Conservation (phyloP, 1,140 invertebrate species). For the Drosophila kurseongensis region DNA sequence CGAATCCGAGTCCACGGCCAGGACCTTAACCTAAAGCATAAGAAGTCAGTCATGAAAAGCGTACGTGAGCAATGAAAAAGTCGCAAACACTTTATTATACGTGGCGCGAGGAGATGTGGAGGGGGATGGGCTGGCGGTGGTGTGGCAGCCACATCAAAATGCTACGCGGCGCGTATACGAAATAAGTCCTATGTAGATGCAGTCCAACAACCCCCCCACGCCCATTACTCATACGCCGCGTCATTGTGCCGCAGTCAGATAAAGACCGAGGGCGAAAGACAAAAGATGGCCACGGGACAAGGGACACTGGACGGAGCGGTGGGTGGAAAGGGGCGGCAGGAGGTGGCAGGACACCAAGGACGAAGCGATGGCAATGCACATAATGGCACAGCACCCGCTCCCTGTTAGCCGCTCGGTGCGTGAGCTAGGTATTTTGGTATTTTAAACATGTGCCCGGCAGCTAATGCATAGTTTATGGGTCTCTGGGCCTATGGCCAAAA, state of each 20-base stretch:
- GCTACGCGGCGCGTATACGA: conserved; percentile 80
- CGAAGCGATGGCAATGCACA: conserved; percentile 39
- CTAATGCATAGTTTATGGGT: conserved; percentile 80
- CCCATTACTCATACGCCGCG: conserved; percentile 79
- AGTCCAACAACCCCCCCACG: conserved; percentile 2
- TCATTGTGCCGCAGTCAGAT: conserved; percentile 75
- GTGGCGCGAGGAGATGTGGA: conserved; percentile 17
- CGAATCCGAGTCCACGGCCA: conserved; percentile 18
- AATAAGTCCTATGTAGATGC: conserved; percentile 76
- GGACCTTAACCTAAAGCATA: conserved; percentile 68
- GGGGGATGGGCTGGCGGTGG: neutral
- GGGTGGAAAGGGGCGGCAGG: neutral
- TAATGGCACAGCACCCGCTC: conserved; percentile 21
- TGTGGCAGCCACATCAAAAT: conserved; percentile 68
- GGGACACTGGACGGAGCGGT: neutral
- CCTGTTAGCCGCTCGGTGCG: conserved; percentile 19
- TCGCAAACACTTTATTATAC: conserved; percentile 83
- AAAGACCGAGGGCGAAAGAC: conserved; percentile 66
- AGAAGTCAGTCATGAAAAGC: conserved; percentile 79
- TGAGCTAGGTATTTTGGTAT: conserved; percentile 74
- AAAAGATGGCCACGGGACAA: conserved; percentile 36
- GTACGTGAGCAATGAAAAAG: conserved; percentile 83
- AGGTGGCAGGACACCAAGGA: conserved; percentile 6
- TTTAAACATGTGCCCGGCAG: conserved; percentile 71
- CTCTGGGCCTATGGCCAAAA: conserved; percentile 56